A percentile compares a stretch with the other conserved stretches of the same genome.
phyloP scores from a whole-genome alignment of 2,888 invertebrate species.

The Melinaea marsaeus region DNA sequence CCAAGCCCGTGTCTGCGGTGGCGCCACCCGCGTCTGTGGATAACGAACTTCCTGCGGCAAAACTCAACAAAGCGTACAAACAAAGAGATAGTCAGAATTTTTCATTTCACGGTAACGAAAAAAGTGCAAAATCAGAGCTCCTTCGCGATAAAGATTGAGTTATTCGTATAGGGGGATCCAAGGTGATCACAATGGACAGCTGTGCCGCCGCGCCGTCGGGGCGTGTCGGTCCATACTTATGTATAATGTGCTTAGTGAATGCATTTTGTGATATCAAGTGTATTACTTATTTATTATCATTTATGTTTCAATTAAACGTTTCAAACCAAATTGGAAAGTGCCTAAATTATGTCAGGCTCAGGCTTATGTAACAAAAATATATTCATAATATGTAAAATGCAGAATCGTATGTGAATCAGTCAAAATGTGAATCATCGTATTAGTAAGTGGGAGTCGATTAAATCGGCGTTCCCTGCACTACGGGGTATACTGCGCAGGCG shows the following conservation, averaged over 20 bases:
- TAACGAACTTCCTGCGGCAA: slow-evolving; percentile 68
- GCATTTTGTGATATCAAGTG: slow-evolving; percentile 73
- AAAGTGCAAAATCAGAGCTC: slow-evolving; percentile 75
- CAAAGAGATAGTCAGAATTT: slow-evolving; percentile 69
- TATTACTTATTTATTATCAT: slow-evolving; percentile 58
- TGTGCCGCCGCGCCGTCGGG: slow-evolving; percentile 48
- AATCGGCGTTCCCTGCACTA: slow-evolving; percentile 43
- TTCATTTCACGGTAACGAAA: slow-evolving; percentile 70
- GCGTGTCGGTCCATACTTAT: slow-evolving; percentile 45
- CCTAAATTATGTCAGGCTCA: slow-evolving; percentile 1
- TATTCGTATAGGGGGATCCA: slow-evolving; percentile 44
- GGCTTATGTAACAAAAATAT: not conserved
- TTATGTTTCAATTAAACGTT: slow-evolving; percentile 11
- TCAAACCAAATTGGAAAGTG: slow-evolving; percentile 20
- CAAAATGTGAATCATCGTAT: slow-evolving; percentile 47
- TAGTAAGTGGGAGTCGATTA: slow-evolving; percentile 41
- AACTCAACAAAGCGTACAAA: slow-evolving; percentile 73
- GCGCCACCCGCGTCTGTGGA: slow-evolving; percentile 48
- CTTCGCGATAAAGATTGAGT: slow-evolving; percentile 75
- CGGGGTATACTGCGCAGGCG: slow-evolving; percentile 39
- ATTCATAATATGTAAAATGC: not conserved
- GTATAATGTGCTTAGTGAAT: slow-evolving; percentile 48
- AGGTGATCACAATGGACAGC: slow-evolving; percentile 58
- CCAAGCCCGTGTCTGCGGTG: slow-evolving; percentile 47
- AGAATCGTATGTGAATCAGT: slow-evolving; percentile 29